A percentile compares a stretch with the other conserved stretches of the same genome.
Evolutionary conservation across 2,797 vertebrate genomes (phyloP).

Genomic region (Anomalospiza imberbis): DNA sequence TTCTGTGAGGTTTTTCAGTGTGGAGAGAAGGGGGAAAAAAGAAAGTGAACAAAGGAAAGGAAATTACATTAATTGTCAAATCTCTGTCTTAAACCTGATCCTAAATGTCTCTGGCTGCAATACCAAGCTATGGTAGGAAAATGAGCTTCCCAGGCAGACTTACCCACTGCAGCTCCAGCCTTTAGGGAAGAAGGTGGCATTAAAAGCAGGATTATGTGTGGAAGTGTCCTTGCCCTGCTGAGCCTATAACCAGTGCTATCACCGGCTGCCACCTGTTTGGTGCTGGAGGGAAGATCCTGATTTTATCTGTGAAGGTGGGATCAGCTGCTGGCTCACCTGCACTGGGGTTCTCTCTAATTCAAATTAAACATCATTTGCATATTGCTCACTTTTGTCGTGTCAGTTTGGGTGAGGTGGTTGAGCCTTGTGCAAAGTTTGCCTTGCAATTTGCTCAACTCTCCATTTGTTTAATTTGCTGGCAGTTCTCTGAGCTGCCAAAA

Average conservation of each 20-base stretch:
- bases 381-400: not conserved
- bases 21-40: rapidly evolving
- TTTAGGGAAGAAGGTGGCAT: not conserved
- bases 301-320: not conserved
- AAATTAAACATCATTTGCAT: not conserved
- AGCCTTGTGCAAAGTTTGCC: not conserved
- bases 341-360: not conserved
- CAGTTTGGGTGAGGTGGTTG: not conserved
- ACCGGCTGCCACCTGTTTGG: not conserved
- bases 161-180: not conserved
- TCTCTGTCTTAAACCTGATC: not conserved
- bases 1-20: rapidly evolving
- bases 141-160: not conserved
- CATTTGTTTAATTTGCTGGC: not conserved
- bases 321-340: not conserved
- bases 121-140: not conserved
- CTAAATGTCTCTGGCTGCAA: not conserved
- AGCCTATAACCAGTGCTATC: not conserved
- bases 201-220: not conserved
- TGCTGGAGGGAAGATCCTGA: not conserved
- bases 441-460: not conserved
- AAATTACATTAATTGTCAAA: not conserved
- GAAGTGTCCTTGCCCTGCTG: not conserved
- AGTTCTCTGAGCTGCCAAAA: not conserved
- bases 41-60: not conserved